Evolutionary conservation across 1,140 invertebrate species (phyloP), one percentile per base, ranked within the genome.

Genomic region (Meloidogyne chitwoodi): DNA sequence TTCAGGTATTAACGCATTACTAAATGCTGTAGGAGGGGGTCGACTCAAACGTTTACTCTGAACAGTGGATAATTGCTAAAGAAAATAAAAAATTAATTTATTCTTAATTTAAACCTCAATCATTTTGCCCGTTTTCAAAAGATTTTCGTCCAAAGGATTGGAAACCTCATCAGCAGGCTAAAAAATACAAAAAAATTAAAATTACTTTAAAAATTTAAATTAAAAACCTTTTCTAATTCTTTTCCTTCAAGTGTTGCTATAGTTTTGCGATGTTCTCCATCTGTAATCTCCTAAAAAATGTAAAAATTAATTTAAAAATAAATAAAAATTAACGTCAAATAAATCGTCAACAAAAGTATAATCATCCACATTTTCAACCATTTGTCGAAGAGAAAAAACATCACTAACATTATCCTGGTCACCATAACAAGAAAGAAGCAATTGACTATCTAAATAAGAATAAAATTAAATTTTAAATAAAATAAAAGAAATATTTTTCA

Each of bases 381-480:
- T 83, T 65, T 81, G 81, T 12, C 80, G 75, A 19, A 81, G 81
- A 29, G 82, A 38, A 22, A 93, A 91, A 5, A 93, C 93, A 88
- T 95, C 95, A 78, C 93, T 92, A 1, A 93, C 91, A 31, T 92
- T 92, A n/a, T 91, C 91, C 75, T 94, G 93, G 88, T 93, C 93
- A 0, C 94, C 95, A 85, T 97, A 95, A 0, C 94, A 95, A 77
- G 92, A 91, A 5, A 93, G 91, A 0, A 99, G 91, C 76, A 98
- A 87, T 84, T 96, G 94, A 0, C 93, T 93, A 86, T 98, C 95
- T 56, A 38, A 38, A 31, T 3, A 31, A 31, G 29, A 38, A 8
- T 11, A 44, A 44, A 44, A 44, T 44, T 44, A 16, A 44, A 8
- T 41, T 41, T 41, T 41, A 41, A 11, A 10, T 41, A 41, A 41